Evolutionary conservation across 2,797 vertebrate species (phyloP).

Genomic region (Morus bassanus): DNA sequence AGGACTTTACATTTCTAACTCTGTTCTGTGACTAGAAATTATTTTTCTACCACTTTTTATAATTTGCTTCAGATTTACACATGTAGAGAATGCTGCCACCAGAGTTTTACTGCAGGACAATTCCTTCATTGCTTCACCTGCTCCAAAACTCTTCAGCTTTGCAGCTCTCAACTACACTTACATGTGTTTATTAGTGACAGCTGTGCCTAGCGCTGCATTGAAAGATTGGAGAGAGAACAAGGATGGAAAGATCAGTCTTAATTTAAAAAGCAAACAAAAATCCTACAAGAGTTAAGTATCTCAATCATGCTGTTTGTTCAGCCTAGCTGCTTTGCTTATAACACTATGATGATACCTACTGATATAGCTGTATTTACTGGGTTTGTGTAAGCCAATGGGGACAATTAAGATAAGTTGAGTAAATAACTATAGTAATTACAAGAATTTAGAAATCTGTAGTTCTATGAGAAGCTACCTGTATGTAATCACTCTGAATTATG

Average conservation of each 20-base stretch:
- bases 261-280: slow-evolving; percentile 41
- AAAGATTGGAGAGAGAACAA: background rate
- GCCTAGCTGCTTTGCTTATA: background rate
- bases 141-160: background rate
- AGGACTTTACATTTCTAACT: background rate
- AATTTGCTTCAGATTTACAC: background rate
- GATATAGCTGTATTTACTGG: slow-evolving; percentile 30
- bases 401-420: slow-evolving; percentile 51
- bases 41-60: background rate
- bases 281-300: background rate
- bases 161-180: background rate
- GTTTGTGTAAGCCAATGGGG: background rate
- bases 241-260: background rate
- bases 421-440: background rate
- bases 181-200: background rate
- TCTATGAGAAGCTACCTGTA: background rate
- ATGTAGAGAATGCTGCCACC: fast-evolving
- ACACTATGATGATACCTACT: background rate
- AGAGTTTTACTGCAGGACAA: background rate
- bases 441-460: background rate
- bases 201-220: background rate
- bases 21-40: background rate
- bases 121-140: background rate
- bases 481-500: background rate
- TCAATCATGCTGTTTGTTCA: slow-evolving; percentile 13